Conservation (phyloP, 1,140 invertebrate genomes). For the Diprion similis region DNA sequence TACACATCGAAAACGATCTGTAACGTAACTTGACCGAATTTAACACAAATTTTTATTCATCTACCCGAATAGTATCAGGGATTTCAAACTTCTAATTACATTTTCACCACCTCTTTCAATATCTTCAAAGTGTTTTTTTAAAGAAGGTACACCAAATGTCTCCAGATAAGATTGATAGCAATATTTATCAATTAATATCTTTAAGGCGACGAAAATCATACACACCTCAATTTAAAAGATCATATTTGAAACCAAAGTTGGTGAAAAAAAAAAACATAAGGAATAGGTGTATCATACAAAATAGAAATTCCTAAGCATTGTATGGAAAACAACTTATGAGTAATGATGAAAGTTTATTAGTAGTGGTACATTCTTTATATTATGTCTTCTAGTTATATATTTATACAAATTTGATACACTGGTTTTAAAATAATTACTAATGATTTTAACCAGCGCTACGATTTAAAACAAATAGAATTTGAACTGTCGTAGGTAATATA, state of each 20-base stretch:
- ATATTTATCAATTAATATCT: too few relatives aligned
- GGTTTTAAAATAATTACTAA: background rate
- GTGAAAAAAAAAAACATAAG: background rate
- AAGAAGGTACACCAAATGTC: too few relatives aligned
- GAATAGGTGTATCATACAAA: background rate
- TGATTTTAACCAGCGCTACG: constrained; percentile 3
- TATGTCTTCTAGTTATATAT: background rate
- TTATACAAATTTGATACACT: constrained; percentile 1
- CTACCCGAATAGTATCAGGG: too few relatives aligned
- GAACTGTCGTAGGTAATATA: background rate
- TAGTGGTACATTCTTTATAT: background rate
- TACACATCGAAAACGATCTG: background rate
- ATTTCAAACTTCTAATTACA: too few relatives aligned
- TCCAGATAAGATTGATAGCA: too few relatives aligned
- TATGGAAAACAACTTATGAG: background rate
- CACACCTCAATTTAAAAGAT: too few relatives aligned
- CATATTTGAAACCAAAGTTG: too few relatives aligned
- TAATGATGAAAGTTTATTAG: background rate
- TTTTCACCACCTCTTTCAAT: too few relatives aligned
- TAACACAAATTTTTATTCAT: too few relatives aligned
- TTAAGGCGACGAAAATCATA: too few relatives aligned
- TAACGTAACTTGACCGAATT: too few relatives aligned
- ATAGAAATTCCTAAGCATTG: background rate
- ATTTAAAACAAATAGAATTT: background rate
- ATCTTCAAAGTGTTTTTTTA: too few relatives aligned